Percentiles rank a stretch among this genome's conserved stretches.
phyloP scores from a whole-genome alignment of 2,797 vertebrate species.

The Pangasius djambal region DNA sequence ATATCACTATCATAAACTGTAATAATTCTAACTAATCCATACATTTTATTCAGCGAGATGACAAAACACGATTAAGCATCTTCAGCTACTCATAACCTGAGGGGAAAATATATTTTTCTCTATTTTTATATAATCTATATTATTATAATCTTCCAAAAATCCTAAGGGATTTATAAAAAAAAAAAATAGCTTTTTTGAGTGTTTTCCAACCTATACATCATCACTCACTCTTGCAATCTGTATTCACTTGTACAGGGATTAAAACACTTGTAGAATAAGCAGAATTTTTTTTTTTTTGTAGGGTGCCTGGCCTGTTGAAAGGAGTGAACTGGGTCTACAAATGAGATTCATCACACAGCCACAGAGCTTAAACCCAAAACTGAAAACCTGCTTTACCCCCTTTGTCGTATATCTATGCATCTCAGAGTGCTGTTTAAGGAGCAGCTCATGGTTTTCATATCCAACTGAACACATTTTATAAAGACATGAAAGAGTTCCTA shows the following conservation, averaged over 20 bases:
- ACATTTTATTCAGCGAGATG: constrained; percentile 19
- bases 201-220: background rate
- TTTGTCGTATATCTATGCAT: background rate
- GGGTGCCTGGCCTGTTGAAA: background rate
- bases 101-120: constrained; percentile 17
- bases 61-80: background rate
- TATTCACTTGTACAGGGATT: constrained; percentile 29
- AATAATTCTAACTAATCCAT: constrained; percentile 24
- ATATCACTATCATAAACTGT: constrained; percentile 49
- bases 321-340: background rate
- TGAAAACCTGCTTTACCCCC: background rate
- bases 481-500: background rate
- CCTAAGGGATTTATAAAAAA: background rate
- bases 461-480: constrained; percentile 4
- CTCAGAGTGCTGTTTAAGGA: background rate
- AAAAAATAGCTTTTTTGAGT: background rate
- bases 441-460: background rate
- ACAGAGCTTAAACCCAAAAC: background rate
- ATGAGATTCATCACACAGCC: background rate
- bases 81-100: background rate
- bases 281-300: background rate
- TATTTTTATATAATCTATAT: background rate
- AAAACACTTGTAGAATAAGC: constrained; percentile 46
- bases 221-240: constrained; percentile 27
- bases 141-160: constrained; percentile 6